Conservation (phyloP, 1,140 invertebrate species). For the Oryzaephilus surinamensis region DNA sequence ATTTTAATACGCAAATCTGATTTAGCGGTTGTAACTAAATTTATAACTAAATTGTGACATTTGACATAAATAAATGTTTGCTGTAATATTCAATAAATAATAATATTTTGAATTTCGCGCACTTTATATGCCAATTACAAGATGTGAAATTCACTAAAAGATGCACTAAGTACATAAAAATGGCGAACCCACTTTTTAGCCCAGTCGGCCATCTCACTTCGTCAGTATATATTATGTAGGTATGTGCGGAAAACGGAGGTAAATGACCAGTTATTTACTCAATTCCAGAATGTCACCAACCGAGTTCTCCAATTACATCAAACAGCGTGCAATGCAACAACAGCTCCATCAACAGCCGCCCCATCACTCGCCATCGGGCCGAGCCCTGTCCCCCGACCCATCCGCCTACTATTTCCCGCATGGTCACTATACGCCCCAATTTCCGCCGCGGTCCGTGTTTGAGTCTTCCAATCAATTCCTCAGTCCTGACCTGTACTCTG, state of each 20-base stretch:
- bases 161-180: too few relatives aligned
- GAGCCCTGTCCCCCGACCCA: constrained; percentile 47
- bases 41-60: too few relatives aligned
- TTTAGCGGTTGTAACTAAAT: too few relatives aligned
- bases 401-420: constrained; percentile 47
- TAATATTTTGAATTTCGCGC: too few relatives aligned
- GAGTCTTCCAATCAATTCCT: constrained; percentile 45
- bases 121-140: too few relatives aligned
- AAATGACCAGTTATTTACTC: constrained; percentile 10
- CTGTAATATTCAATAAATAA: too few relatives aligned
- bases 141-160: too few relatives aligned
- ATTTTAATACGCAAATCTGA: too few relatives aligned
- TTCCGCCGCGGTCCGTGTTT: constrained; percentile 44
- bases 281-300: constrained; percentile 80
- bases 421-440: constrained; percentile 45
- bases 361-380: constrained; percentile 41
- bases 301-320: constrained; percentile 94
- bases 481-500: constrained; percentile 41
- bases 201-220: too few relatives aligned
- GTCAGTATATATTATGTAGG: too few relatives aligned
- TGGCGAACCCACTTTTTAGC: too few relatives aligned
- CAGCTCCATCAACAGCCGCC: constrained; percentile 59
- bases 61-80: too few relatives aligned
- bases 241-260: constrained; percentile 12
- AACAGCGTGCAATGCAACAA: constrained; percentile 83